Percentiles rank a stretch among this genome's conserved stretches.
Conservation (phyloP, 1,140 invertebrate species). For the Drosophila ogumai region DNA sequence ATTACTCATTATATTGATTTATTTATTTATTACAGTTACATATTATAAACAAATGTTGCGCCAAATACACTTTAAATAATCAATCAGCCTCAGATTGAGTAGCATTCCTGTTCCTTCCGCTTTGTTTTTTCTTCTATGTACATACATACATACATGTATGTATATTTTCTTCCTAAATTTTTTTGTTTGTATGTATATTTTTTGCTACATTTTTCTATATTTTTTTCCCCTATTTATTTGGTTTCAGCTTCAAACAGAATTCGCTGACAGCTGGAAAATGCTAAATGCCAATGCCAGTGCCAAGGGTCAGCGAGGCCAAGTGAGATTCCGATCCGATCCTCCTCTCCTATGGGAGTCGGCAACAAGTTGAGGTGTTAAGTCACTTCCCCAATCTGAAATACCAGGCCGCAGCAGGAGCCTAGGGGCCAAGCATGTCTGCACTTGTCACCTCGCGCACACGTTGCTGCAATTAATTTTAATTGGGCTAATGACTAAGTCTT, state of each 20-base stretch:
- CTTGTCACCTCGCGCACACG: constrained; percentile 16
- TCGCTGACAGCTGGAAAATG: neutral
- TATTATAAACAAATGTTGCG: too few species aligned
- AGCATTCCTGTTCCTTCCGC: neutral
- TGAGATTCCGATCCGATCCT: neutral
- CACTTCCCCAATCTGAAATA: neutral
- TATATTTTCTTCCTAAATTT: neutral
- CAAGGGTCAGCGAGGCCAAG: constrained; percentile 11
- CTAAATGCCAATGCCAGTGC: neutral
- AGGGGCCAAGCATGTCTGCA: constrained; percentile 4
- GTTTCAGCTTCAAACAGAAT: constrained; percentile 4
- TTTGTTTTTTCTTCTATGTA: neutral
- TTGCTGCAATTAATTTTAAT: constrained; percentile 60
- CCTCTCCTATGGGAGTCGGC: neutral
- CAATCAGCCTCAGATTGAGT: neutral
- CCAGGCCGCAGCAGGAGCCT: neutral
- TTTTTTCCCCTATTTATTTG: neutral
- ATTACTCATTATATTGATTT: neutral
- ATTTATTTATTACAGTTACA: neutral
- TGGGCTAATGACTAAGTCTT: constrained; percentile 42
- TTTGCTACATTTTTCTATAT: neutral
- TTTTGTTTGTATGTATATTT: neutral
- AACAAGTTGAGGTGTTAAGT: constrained; percentile 11
- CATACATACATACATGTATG: too few species aligned
- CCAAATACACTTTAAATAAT: neutral